phyloP scores from a whole-genome alignment of 2,888 invertebrate genomes.

The Metacarcinus magister region DNA sequence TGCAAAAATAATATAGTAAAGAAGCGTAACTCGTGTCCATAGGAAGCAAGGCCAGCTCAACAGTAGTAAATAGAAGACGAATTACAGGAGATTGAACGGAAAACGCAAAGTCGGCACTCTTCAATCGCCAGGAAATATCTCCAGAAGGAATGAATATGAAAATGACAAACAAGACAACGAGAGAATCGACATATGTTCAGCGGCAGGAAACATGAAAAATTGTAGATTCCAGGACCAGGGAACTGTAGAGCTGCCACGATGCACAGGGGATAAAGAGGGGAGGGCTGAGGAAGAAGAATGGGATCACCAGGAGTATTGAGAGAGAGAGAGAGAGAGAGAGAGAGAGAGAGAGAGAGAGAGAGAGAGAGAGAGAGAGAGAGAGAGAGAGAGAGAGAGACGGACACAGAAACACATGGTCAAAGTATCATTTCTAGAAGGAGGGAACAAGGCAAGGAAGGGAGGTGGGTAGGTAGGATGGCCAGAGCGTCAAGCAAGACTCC shows the following conservation, averaged over 20 bases:
- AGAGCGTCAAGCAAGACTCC: slow-evolving; percentile 20
- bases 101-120: not conserved
- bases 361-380: slow-evolving; percentile 28
- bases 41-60: not conserved
- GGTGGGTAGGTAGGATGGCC: not conserved
- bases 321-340: slow-evolving; percentile 48
- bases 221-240: not conserved
- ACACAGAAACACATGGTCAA: not conserved
- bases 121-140: not conserved
- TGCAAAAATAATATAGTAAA: too few relatives aligned
- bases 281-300: slow-evolving; percentile 35
- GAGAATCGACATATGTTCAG: slow-evolving; percentile 30
- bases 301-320: not conserved
- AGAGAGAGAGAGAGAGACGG: not conserved
- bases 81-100: slow-evolving; percentile 6
- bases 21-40: not conserved
- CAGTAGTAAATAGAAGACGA: not conserved
- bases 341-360: slow-evolving; percentile 48
- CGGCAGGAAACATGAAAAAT: slow-evolving; percentile 33
- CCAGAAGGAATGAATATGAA: not conserved
- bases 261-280: not conserved
- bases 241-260: not conserved
- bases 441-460: not conserved
- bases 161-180: not conserved
- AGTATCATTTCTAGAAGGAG: not conserved